Conservation (phyloP, 2,888 invertebrate species). For the Lycocerus yunnanus region DNA sequence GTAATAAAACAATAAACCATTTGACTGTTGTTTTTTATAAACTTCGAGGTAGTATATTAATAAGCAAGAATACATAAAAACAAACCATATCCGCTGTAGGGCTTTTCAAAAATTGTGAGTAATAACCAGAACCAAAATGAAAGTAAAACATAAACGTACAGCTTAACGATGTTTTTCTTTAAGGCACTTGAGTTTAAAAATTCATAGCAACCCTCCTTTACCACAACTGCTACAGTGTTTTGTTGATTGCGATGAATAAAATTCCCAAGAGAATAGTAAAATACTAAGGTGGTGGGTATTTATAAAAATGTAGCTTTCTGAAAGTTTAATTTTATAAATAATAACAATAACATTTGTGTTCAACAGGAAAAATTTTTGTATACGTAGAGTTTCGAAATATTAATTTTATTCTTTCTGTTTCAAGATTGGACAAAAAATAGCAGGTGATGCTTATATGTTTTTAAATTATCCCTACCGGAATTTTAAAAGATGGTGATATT, state of each 20-base stretch:
- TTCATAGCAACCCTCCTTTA: background rate
- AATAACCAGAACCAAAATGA: background rate
- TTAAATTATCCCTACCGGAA: too few species aligned
- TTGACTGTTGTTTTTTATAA: too few species aligned
- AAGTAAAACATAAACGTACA: background rate
- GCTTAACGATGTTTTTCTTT: background rate
- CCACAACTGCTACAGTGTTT: background rate
- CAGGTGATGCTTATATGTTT: too few species aligned
- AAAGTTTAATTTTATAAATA: background rate
- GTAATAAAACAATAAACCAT: too few species aligned
- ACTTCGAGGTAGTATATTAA: background rate
- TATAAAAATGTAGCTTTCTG: background rate
- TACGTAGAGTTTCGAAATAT: too few species aligned
- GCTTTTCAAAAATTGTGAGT: background rate
- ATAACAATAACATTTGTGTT: background rate
- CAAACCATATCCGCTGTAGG: background rate
- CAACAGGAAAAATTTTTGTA: too few species aligned
- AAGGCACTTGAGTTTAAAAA: background rate
- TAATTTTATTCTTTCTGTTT: too few species aligned
- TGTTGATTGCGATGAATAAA: background rate
- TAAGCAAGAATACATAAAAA: background rate
- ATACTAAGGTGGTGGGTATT: background rate
- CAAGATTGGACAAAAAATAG: too few species aligned
- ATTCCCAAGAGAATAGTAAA: background rate
- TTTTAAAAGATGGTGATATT: too few species aligned